These are phyloP conservation scores for Thaumetopoea pityocampa DNA, from an alignment of 1,140 invertebrate species.

Conservation along the genomic window DNA sequence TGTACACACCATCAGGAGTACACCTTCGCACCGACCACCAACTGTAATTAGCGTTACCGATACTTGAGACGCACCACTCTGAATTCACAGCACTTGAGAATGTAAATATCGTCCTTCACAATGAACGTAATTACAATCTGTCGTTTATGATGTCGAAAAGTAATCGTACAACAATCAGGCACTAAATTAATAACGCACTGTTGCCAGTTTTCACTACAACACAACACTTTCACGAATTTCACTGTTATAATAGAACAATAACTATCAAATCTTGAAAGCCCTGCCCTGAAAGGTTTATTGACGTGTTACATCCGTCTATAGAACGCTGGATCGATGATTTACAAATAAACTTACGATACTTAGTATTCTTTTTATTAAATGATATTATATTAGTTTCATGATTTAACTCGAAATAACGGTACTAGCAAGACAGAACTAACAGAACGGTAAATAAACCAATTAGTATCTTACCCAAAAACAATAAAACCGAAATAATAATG, in stretches of 20 bases:
- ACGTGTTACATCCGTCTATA: conserved; percentile 71
- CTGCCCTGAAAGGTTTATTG: conserved; percentile 69
- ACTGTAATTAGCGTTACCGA: conserved; percentile 54
- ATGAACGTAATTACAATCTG: conserved; percentile 13
- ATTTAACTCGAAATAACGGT: conserved; percentile 51
- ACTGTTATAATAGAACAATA: conserved; percentile 50
- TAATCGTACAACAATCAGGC: conserved; percentile 1
- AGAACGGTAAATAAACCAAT: conserved; percentile 70
- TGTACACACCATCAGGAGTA: conserved; percentile 76
- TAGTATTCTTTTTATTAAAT: conserved; percentile 23
- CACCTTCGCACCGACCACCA: conserved; percentile 71
- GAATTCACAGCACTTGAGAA: conserved; percentile 24
- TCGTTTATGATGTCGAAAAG: neutral
- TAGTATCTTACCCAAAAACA: conserved; percentile 46
- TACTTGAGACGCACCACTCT: conserved; percentile 25
- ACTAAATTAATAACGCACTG: conserved; percentile 4
- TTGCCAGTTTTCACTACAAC: conserved; percentile 9
- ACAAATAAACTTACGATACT: conserved; percentile 26
- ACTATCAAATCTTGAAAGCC: conserved; percentile 57
- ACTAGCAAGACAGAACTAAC: conserved; percentile 46
- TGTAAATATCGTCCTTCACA: conserved; percentile 38
- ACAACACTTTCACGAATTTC: conserved; percentile 59
- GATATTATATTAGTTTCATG: conserved; percentile 19
- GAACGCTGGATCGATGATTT: conserved; percentile 62
- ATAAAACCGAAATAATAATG: conserved; percentile 59